Conservation (phyloP, 2,888 invertebrate genomes). For the Dolomedes plantarius region DNA sequence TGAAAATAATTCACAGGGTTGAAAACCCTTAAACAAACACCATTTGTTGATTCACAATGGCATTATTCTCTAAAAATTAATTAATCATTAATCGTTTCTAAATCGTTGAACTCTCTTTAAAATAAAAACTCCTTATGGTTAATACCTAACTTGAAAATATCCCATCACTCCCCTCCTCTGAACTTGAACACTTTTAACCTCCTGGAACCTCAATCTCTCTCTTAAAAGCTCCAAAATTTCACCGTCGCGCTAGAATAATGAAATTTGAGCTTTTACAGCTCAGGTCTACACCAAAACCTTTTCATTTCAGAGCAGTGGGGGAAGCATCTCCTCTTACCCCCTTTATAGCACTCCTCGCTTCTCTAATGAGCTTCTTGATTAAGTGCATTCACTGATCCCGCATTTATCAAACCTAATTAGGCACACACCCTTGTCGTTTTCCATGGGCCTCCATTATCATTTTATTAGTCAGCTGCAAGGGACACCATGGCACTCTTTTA, state of each 20-base stretch:
- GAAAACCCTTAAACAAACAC: too few relatives aligned
- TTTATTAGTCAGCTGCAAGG: slow-evolving; percentile 64
- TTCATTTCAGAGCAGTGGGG: background rate
- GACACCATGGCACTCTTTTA: slow-evolving; percentile 36
- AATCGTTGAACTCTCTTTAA: too few relatives aligned
- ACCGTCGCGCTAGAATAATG: slow-evolving; percentile 30
- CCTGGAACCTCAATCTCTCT: too few relatives aligned
- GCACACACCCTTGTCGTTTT: slow-evolving; percentile 58
- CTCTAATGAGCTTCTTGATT: slow-evolving; percentile 68
- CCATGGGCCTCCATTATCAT: slow-evolving; percentile 66
- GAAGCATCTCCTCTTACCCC: background rate
- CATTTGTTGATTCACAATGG: too few relatives aligned
- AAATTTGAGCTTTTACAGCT: slow-evolving; percentile 46
- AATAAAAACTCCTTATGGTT: too few relatives aligned
- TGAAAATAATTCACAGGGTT: too few relatives aligned
- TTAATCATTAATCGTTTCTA: too few relatives aligned
- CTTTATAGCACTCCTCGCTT: slow-evolving; percentile 31
- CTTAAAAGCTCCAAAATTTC: too few relatives aligned
- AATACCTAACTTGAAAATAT: too few relatives aligned
- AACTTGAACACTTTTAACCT: too few relatives aligned
- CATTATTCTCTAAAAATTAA: too few relatives aligned
- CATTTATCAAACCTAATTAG: slow-evolving; percentile 70
- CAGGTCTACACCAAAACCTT: background rate
- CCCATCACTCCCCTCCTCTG: too few relatives aligned
- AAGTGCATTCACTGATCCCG: slow-evolving; percentile 63